phyloP scores from a whole-genome alignment of 92 coral and sea anemone species.

The Pocillopora meandrina region DNA sequence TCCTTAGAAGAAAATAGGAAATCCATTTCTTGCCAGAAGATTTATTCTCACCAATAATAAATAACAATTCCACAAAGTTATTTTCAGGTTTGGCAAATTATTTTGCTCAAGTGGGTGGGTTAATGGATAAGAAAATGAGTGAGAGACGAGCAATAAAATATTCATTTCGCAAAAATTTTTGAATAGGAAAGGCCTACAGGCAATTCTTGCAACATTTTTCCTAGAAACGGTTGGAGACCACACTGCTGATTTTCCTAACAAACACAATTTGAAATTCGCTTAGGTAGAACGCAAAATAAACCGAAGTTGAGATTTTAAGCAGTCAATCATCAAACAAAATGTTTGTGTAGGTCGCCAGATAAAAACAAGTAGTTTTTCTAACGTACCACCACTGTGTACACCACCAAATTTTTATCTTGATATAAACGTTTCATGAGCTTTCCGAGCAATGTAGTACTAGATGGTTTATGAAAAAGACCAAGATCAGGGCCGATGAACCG shows the following conservation, averaged over 20 bases:
- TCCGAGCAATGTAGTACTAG: background rate
- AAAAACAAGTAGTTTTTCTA: constrained; percentile 11
- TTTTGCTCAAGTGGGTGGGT: background rate
- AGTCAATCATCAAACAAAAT: constrained; percentile 10
- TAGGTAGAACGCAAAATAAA: background rate
- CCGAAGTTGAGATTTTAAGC: background rate
- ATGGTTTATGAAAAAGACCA: background rate
- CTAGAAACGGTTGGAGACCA: background rate
- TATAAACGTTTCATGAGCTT: background rate
- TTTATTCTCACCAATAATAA: background rate
- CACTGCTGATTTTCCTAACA: no score
- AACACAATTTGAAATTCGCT: background rate
- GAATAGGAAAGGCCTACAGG: background rate
- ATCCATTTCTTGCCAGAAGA: background rate
- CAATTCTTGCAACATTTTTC: background rate
- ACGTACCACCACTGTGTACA: background rate
- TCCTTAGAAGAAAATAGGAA: background rate
- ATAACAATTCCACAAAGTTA: background rate
- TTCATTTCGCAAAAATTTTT: constrained; percentile 23
- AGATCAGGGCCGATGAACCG: background rate
- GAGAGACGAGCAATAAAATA: constrained; percentile 33
- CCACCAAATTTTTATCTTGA: constrained; percentile 1
- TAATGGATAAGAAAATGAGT: constrained; percentile 4
- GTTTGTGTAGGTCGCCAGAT: constrained; percentile 9
- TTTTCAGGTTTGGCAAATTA: constrained; percentile 8